phyloP scores from a whole-genome alignment of 2,113 vertebrate species.

The Bungarus multicinctus region DNA sequence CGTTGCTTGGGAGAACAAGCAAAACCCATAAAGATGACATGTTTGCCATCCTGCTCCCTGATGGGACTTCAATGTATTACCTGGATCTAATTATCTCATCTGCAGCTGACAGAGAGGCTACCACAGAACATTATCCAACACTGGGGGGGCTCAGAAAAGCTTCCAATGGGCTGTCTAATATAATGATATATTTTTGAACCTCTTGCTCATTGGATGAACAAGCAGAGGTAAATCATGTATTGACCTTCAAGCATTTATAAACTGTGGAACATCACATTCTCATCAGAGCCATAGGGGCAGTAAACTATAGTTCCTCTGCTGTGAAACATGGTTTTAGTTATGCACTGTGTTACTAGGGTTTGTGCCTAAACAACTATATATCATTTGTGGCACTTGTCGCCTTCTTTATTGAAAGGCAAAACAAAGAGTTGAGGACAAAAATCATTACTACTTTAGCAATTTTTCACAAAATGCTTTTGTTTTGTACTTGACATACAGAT shows the following conservation, averaged over 20 bases:
- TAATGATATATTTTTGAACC: conserved; percentile 87
- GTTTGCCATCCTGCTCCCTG: conserved; percentile 75
- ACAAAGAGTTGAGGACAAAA: conserved; percentile 97
- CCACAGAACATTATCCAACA: conserved; percentile 74
- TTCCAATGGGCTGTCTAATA: conserved; percentile 78
- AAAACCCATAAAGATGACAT: conserved; percentile 78
- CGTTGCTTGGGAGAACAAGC: conserved; percentile 66
- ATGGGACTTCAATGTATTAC: conserved; percentile 81
- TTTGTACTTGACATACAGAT: conserved; percentile 85
- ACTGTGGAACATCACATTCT: conserved; percentile 92
- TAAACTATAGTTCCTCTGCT: conserved; percentile 90
- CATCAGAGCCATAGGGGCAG: conserved; percentile 88
- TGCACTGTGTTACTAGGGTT: conserved; percentile 81
- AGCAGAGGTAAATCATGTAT: conserved; percentile 92
- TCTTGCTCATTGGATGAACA: conserved; percentile 83
- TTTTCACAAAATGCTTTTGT: conserved; percentile 99
- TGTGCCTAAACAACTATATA: conserved; percentile 86
- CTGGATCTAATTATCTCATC: conserved; percentile 86
- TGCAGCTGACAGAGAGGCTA: conserved; percentile 75
- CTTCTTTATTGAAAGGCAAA: conserved; percentile 99
- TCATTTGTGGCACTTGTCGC: conserved; percentile 89
- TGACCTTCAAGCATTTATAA: conserved; percentile 96
- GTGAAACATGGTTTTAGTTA: conserved; percentile 96
- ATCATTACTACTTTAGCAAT: conserved; percentile 96
- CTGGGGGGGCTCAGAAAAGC: conserved; percentile 68